phyloP scores from a whole-genome alignment of 2,888 invertebrate species.

The Hanleya hanleyi region DNA sequence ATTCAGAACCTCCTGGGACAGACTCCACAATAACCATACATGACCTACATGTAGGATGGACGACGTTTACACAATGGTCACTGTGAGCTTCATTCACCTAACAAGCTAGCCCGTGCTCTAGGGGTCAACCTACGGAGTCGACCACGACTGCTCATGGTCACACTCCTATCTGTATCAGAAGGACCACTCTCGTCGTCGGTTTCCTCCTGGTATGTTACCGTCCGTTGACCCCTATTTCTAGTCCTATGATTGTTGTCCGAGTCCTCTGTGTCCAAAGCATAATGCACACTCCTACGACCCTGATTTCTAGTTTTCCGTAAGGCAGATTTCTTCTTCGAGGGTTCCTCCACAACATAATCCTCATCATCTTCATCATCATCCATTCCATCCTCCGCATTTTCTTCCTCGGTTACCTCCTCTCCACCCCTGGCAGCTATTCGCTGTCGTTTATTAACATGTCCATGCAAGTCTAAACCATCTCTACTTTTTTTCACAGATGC shows the following conservation, averaged over 20 bases:
- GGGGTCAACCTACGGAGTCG: slow-evolving; percentile 86
- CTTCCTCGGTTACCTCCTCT: slow-evolving; percentile 49
- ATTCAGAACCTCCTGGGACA: no score
- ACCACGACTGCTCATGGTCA: slow-evolving; percentile 84
- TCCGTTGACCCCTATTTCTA: slow-evolving; percentile 70
- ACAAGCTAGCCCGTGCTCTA: slow-evolving; percentile 53
- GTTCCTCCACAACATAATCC: slow-evolving; percentile 16
- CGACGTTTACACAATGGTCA: no score
- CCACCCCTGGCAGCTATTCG: slow-evolving; percentile 30
- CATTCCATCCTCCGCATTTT: slow-evolving; percentile 37
- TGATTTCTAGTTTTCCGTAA: background rate
- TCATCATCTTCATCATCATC: slow-evolving; percentile 25
- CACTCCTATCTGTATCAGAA: slow-evolving; percentile 37
- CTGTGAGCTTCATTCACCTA: slow-evolving; percentile 29
- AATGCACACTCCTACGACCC: slow-evolving; percentile 10
- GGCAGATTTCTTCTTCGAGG: slow-evolving; percentile 3
- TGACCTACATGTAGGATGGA: no score
- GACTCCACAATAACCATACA: no score
- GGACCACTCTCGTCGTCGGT: slow-evolving; percentile 48
- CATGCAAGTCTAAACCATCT: background rate
- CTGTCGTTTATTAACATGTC: slow-evolving; percentile 21
- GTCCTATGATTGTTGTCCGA: slow-evolving; percentile 45
- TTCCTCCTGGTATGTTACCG: slow-evolving; percentile 70
- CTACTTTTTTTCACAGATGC: background rate
- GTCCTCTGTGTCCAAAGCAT: slow-evolving; percentile 30